phyloP scores from a whole-genome alignment of 2,797 vertebrate species.

The Spondyliosoma cantharus region DNA sequence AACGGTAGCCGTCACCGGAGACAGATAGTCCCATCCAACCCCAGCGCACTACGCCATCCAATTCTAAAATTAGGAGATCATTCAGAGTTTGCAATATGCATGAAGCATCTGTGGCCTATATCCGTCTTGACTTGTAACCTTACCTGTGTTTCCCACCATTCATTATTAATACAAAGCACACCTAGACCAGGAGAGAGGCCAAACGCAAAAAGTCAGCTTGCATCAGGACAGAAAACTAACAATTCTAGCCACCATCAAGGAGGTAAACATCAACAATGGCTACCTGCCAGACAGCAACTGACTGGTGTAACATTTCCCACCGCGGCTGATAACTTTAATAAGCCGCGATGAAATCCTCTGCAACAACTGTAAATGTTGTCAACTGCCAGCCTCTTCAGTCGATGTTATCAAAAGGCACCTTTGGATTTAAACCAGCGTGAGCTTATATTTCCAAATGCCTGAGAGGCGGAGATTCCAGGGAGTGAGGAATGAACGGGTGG shows the following conservation, averaged over 20 bases:
- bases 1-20: constrained; percentile 55
- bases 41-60: constrained; percentile 22
- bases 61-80: constrained; percentile 71
- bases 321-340: background rate
- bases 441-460: background rate
- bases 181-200: constrained; percentile 8
- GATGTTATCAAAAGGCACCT: background rate
- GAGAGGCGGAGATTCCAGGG: background rate
- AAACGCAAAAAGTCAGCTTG: background rate
- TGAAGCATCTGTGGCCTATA: constrained; percentile 55
- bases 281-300: background rate
- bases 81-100: constrained; percentile 70
- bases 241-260: background rate
- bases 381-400: background rate
- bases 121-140: constrained; percentile 55
- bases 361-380: background rate
- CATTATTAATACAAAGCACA: constrained; percentile 54
- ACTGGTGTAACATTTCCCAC: background rate
- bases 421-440: background rate
- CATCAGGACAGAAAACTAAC: background rate
- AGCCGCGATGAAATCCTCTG: background rate
- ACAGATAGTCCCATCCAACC: constrained; percentile 33
- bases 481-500: constrained; percentile 19
- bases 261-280: background rate
- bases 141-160: constrained; percentile 60